phyloP scores from a whole-genome alignment of 2,888 invertebrate genomes.

The Drosophila trichaetosa region DNA sequence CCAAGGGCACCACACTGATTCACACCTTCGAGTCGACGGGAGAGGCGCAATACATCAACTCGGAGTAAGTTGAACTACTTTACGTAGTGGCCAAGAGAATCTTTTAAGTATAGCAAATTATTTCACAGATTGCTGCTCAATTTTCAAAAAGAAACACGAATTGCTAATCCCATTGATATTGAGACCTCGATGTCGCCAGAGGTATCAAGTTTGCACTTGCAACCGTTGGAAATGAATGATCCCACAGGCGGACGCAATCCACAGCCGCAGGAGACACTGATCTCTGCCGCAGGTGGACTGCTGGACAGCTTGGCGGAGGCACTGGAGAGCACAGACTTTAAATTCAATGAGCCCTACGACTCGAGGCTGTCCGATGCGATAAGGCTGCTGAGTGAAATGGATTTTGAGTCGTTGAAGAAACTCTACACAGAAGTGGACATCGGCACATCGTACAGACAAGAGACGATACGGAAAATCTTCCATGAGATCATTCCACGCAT shows the following conservation, averaged over 20 bases:
- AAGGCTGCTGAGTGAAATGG: constrained; percentile 83
- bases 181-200: constrained; percentile 84
- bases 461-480: constrained; percentile 90
- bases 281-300: constrained; percentile 76
- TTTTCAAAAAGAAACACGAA: constrained; percentile 83
- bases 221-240: constrained; percentile 81
- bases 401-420: constrained; percentile 83
- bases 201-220: constrained; percentile 76
- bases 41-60: constrained; percentile 84
- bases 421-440: constrained; percentile 87
- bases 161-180: constrained; percentile 84
- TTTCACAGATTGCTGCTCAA: constrained; percentile 78
- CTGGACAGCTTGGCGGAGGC: constrained; percentile 83
- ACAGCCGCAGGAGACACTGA: constrained; percentile 82
- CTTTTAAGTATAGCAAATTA: not conserved
- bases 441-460: constrained; percentile 91
- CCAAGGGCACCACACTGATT: constrained; percentile 84
- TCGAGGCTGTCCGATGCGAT: constrained; percentile 84
- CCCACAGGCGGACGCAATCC: constrained; percentile 84
- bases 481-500: constrained; percentile 90
- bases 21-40: constrained; percentile 85
- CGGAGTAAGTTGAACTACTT: constrained; percentile 74
- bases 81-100: too few species aligned
- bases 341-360: constrained; percentile 84
- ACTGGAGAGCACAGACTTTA: constrained; percentile 83